These are phyloP conservation scores for Operophtera brumata DNA, from an alignment of 2,888 invertebrate species.

Conservation along the genomic window DNA sequence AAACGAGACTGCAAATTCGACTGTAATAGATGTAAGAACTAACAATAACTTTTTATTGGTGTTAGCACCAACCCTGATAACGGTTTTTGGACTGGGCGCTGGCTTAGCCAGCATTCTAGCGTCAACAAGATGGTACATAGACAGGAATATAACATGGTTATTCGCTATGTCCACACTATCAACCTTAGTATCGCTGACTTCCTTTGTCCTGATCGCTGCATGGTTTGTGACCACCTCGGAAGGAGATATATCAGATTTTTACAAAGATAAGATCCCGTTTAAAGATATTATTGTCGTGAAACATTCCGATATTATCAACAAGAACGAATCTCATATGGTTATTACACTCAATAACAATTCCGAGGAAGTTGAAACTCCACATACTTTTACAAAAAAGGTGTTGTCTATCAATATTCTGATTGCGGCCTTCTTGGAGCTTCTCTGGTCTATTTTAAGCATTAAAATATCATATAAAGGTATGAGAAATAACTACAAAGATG, in stretches of 20 bases:
- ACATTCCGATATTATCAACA: constrained; percentile 58
- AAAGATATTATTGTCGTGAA: constrained; percentile 63
- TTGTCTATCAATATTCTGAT: constrained; percentile 82
- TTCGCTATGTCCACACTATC: constrained; percentile 80
- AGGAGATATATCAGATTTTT: constrained; percentile 62
- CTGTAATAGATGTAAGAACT: constrained; percentile 14
- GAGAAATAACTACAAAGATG: constrained; percentile 81
- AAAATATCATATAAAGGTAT: constrained; percentile 83
- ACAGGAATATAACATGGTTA: constrained; percentile 83
- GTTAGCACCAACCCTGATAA: constrained; percentile 74
- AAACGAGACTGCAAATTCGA: constrained; percentile 19
- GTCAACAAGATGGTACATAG: constrained; percentile 84
- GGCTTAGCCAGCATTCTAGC: constrained; percentile 81
- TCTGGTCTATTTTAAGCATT: constrained; percentile 82
- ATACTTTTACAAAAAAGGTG: constrained; percentile 68
- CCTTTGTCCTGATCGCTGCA: constrained; percentile 65
- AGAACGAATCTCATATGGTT: constrained; percentile 65
- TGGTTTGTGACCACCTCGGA: constrained; percentile 67
- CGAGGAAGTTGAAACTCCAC: constrained; percentile 42
- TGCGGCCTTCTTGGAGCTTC: constrained; percentile 78
- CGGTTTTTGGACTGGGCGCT: constrained; percentile 74
- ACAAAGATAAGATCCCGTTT: constrained; percentile 66
- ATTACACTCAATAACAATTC: constrained; percentile 50
- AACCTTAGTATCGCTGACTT: constrained; percentile 69
- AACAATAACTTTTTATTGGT: constrained; percentile 56